phyloP scores from a whole-genome alignment of 2,888 invertebrate species.

The Lasioglossum lativentre region DNA sequence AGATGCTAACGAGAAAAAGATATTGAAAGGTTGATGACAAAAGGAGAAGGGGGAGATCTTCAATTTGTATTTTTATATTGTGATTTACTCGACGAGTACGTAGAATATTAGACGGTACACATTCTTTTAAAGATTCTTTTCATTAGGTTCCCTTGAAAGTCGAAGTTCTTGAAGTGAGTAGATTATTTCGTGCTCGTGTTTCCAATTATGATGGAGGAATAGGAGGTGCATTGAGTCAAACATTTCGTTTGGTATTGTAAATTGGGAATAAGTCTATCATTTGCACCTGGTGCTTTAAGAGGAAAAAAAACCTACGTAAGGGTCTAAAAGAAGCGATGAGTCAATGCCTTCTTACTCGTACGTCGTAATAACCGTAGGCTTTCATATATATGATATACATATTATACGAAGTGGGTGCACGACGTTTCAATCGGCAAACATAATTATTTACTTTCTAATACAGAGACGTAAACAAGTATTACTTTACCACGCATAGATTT shows the following conservation, averaged over 20 bases:
- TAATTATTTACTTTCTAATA: conserved; percentile 43
- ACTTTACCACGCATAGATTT: conserved; percentile 38
- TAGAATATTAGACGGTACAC: conserved; percentile 68
- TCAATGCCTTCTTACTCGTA: conserved; percentile 51
- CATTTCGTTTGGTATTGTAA: conserved; percentile 22
- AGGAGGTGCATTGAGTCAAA: conserved; percentile 41
- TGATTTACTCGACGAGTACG: conserved; percentile 72
- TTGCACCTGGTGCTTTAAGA: conserved; percentile 4
- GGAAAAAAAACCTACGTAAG: conserved; percentile 26
- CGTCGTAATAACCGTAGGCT: conserved; percentile 50
- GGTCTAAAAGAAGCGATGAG: conserved; percentile 29
- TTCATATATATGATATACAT: conserved; percentile 44
- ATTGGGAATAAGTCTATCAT: neutral
- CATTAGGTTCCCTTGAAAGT: conserved; percentile 61
- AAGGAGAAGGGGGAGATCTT: conserved; percentile 64
- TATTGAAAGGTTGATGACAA: conserved; percentile 33
- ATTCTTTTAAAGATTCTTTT: conserved; percentile 63
- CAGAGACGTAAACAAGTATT: conserved; percentile 55
- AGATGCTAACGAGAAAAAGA: conserved; percentile 37
- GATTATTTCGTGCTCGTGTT: conserved; percentile 46
- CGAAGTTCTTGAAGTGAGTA: conserved; percentile 45
- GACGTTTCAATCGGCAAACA: conserved; percentile 48
- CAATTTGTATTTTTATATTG: conserved; percentile 82
- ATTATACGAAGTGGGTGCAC: conserved; percentile 48
- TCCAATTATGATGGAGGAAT: conserved; percentile 40